These are phyloP conservation scores for Hippocampus barbouri DNA, from an alignment of 2,113 vertebrate genomes.

Conservation along the genomic window DNA sequence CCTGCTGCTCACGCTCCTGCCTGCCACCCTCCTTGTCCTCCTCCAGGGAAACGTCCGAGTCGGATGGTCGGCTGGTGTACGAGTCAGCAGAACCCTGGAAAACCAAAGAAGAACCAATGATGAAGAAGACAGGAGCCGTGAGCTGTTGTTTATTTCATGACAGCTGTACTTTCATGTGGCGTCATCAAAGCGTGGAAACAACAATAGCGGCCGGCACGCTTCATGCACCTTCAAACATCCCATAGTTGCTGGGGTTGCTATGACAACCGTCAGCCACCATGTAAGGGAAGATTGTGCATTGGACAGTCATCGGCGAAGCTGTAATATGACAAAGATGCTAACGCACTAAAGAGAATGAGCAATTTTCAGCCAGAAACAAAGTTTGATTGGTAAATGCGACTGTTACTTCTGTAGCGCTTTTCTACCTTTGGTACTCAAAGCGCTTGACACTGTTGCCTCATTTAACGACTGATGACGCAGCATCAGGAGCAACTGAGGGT, in stretches of 20 bases:
- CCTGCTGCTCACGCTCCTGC: slow-evolving; percentile 93
- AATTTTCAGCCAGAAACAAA: neutral
- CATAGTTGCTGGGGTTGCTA: neutral
- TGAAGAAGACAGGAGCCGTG: neutral
- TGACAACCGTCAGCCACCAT: neutral
- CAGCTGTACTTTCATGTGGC: neutral
- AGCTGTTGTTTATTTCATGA: neutral
- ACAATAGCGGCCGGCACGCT: neutral
- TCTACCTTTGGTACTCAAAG: no score
- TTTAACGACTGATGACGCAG: no score
- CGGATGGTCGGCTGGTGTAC: slow-evolving; percentile 97
- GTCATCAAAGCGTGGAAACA: neutral
- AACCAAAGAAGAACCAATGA: neutral
- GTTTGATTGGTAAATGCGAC: no score
- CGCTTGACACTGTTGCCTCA: no score
- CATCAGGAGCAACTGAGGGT: no score
- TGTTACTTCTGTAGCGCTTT: no score
- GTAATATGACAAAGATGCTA: neutral
- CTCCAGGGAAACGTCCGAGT: slow-evolving; percentile 97
- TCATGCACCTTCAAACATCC: neutral
- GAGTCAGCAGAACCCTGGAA: slow-evolving; percentile 96
- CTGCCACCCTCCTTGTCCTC: slow-evolving; percentile 92
- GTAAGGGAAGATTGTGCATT: neutral
- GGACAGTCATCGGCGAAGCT: neutral
- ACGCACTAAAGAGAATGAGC: neutral